These are phyloP conservation scores for Ferdinandea cuprea DNA, from an alignment of 2,888 invertebrate genomes.

Conservation along the genomic window DNA sequence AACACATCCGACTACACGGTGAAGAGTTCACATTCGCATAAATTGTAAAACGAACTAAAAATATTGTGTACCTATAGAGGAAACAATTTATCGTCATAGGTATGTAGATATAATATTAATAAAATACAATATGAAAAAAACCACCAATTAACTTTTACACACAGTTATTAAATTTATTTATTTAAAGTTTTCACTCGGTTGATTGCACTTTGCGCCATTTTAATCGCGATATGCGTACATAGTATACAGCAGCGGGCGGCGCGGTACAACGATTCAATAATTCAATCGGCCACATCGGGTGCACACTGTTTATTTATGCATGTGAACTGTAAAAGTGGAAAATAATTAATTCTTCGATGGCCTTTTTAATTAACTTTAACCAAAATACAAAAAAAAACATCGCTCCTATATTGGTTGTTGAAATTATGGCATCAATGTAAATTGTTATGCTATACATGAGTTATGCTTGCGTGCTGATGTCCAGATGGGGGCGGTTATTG, in stretches of 20 bases:
- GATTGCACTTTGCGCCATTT: constrained; percentile 40
- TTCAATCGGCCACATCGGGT: constrained; percentile 62
- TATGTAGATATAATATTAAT: too few species aligned
- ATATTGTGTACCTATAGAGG: not conserved
- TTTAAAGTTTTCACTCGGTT: constrained; percentile 52
- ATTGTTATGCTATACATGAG: constrained; percentile 16
- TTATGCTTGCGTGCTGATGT: not conserved
- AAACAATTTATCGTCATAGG: not conserved
- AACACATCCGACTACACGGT: too few species aligned
- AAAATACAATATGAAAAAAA: constrained; percentile 29
- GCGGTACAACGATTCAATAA: constrained; percentile 50
- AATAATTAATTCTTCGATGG: constrained; percentile 58
- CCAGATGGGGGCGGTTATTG: not conserved
- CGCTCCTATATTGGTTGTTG: constrained; percentile 27
- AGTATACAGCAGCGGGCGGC: not conserved
- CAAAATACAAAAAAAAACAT: not conserved
- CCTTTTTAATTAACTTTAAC: constrained; percentile 64
- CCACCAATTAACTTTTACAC: constrained; percentile 55
- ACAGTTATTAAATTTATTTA: constrained; percentile 61
- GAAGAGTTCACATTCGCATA: too few species aligned
- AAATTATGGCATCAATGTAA: constrained; percentile 23
- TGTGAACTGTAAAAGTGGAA: constrained; percentile 54
- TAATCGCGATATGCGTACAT: constrained; percentile 26
- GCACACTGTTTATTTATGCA: constrained; percentile 49
- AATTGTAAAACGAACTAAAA: too few species aligned